These are phyloP conservation scores for Sarcoramphus papa DNA, from an alignment of 2,797 vertebrate genomes.

Conservation along the genomic window DNA sequence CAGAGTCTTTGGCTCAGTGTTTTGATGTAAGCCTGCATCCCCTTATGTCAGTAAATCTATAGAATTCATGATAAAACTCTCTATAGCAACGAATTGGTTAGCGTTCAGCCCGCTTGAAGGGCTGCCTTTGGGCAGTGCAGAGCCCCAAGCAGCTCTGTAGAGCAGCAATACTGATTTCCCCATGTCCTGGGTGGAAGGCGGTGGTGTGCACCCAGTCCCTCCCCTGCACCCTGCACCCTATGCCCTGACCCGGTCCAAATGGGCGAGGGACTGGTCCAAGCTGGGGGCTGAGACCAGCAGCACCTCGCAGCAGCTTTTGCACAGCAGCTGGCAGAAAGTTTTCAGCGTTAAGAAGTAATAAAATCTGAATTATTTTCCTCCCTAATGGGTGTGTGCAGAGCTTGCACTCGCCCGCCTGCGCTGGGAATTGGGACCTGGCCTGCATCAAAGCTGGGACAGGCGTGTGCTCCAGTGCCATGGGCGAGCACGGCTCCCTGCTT, in stretches of 20 bases:
- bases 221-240: no score
- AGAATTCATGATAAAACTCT: background rate
- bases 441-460: background rate
- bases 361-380: background rate
- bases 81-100: rapidly evolving
- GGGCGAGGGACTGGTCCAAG: background rate
- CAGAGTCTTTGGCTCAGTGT: background rate
- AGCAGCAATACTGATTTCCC: background rate
- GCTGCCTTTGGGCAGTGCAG: background rate
- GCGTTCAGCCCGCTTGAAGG: background rate
- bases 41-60: no score
- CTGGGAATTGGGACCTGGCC: no score
- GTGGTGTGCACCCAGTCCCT: background rate
- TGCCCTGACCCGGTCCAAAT: background rate
- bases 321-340: background rate
- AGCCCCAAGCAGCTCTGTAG: background rate
- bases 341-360: background rate
- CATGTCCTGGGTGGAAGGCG: background rate
- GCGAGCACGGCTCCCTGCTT: background rate
- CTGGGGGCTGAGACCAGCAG: background rate
- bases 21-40: background rate
- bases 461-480: background rate
- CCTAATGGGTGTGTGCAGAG: background rate
- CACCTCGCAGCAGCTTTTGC: background rate
- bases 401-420: background rate